Evolutionary conservation across 1,140 invertebrate species (phyloP).

Genomic region (Acyrthosiphon pisum): DNA sequence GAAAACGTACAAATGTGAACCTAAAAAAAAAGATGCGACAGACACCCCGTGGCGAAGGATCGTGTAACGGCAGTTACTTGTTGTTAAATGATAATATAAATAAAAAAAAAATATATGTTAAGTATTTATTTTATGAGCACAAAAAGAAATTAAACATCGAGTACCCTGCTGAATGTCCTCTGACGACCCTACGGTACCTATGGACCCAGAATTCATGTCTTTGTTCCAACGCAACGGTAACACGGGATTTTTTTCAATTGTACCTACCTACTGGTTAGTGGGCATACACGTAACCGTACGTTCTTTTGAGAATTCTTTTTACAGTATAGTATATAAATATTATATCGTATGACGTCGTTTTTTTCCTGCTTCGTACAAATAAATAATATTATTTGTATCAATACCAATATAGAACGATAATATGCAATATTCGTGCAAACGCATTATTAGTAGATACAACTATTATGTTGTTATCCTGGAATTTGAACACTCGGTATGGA

Average conservation of each 20-base stretch:
- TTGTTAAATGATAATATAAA: background rate
- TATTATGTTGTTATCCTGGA: conserved; percentile 16
- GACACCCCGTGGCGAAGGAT: background rate
- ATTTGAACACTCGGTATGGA: background rate
- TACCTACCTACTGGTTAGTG: background rate
- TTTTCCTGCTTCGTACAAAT: background rate
- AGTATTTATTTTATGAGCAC: background rate
- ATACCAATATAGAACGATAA: background rate
- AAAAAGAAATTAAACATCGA: conserved; percentile 14
- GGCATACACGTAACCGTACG: no score
- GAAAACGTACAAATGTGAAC: background rate
- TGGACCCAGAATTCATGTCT: background rate
- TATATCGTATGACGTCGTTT: background rate
- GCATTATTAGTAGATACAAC: background rate
- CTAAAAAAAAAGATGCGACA: background rate
- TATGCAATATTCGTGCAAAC: conserved; percentile 3
- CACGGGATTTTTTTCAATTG: background rate
- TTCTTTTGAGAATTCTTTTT: background rate
- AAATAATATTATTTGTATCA: conserved; percentile 18
- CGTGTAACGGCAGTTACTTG: conserved; percentile 4
- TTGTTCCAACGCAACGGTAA: background rate
- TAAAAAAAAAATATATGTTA: background rate
- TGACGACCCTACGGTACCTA: conserved; percentile 1
- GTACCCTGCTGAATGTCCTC: background rate
- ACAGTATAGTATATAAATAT: background rate